These are phyloP conservation scores for Chymomyza costata DNA, from an alignment of 1,140 invertebrate species.

Conservation along the genomic window DNA sequence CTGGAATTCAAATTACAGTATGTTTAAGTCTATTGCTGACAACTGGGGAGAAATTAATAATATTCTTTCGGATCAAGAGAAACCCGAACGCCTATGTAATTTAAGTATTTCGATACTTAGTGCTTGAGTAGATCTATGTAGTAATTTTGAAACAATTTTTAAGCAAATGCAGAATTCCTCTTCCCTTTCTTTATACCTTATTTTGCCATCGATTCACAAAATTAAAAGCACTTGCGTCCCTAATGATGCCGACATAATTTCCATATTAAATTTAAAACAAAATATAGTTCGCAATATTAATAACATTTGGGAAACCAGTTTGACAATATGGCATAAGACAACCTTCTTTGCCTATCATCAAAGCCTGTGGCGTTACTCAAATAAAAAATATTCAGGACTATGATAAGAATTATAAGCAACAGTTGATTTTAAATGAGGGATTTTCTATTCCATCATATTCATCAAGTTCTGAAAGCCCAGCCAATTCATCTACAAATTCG, in stretches of 20 bases:
- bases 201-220: not conserved
- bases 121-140: too few relatives aligned
- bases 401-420: not conserved
- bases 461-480: not conserved
- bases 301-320: not conserved
- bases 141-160: too few relatives aligned
- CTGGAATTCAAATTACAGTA: too few relatives aligned
- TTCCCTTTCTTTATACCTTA: not conserved
- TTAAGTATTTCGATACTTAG: too few relatives aligned
- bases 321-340: not conserved
- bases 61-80: too few relatives aligned
- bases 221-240: not conserved
- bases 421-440: not conserved
- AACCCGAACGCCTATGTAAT: too few relatives aligned
- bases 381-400: not conserved
- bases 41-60: too few relatives aligned
- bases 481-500: not conserved
- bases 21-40: too few relatives aligned
- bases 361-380: not conserved
- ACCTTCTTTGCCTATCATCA: not conserved
- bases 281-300: not conserved
- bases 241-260: not conserved
- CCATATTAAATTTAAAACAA: not conserved
- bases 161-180: not conserved
- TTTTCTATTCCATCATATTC: not conserved